Percentiles rank a stretch among this genome's conserved stretches.
phyloP scores from a whole-genome alignment of 1,140 invertebrate species.

The Diprion similis region DNA sequence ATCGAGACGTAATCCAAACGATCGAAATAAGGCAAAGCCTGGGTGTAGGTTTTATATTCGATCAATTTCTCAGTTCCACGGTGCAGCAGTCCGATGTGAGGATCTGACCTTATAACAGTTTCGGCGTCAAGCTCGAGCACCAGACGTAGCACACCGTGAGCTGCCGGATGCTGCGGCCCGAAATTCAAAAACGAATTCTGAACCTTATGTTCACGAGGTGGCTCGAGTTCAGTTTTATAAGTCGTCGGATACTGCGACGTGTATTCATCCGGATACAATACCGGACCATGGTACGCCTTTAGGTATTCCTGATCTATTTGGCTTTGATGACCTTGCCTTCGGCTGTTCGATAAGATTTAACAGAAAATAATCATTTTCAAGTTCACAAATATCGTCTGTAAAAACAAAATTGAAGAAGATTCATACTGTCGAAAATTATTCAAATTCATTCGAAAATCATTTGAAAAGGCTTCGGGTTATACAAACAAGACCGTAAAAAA shows the following conservation, averaged over 20 bases:
- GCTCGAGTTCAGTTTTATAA: constrained; percentile 7
- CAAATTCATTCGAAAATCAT: no score
- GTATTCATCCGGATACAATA: constrained; percentile 73
- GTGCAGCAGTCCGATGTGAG: constrained; percentile 96
- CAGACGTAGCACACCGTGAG: constrained; percentile 95
- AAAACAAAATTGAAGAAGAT: no score
- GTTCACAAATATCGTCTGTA: no score
- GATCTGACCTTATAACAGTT: constrained; percentile 87
- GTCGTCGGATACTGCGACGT: constrained; percentile 43
- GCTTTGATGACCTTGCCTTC: constrained; percentile 65
- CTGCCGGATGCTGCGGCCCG: constrained; percentile 98
- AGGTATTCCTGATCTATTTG: constrained; percentile 79
- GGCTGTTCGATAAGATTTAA: constrained; percentile 6
- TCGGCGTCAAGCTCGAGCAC: constrained; percentile 96
- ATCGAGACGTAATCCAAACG: constrained; percentile 99
- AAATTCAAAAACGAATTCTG: constrained; percentile 92
- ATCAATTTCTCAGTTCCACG: constrained; percentile 97
- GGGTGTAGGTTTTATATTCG: constrained; percentile 98
- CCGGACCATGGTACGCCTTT: constrained; percentile 72
- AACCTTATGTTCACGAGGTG: constrained; percentile 73
- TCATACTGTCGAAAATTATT: no score
- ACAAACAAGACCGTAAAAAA: no score
- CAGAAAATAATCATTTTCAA: no score
- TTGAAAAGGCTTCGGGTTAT: no score
- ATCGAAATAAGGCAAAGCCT: constrained; percentile 98